Base-by-base conservation (phyloP, 1,140 invertebrate genomes). In the Brachionus rotundiformis region DNA sequence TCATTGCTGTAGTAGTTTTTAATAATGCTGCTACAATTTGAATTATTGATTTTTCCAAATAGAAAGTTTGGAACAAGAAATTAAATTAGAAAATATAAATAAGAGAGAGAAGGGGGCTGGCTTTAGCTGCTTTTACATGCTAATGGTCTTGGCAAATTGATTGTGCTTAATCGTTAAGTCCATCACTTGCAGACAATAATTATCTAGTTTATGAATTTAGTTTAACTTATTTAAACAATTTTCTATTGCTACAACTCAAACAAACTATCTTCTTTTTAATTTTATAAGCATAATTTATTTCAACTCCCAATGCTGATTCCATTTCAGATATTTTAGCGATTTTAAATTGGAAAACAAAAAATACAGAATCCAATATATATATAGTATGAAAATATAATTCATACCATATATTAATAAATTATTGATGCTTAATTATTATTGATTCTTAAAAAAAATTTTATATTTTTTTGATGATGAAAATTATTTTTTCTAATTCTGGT, bases 361-460 rank as follows among this genome's bases (percentile, higher is more conserved):
- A 29, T 63, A 33, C 63, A 68, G 29, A 68, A 68, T 33, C 31
- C 13, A 68, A 36, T 36, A 68, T 31, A n/a, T 63, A 63, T 31
- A n/a, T 63, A 63, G 61, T 13, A 63, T 29, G 10, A 63, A 27
- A 63, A 63, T 29, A 29, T 63, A 63, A 29, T 63, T 33, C 25
- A 63, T 63, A 63, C 29, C 16, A 36, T 36, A 68, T 68, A 68
- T 68, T 68, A 68, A 68, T 68, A 68, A 68, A 68, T 68, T 68
- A 68, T 68, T 68, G 63, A 68, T 68, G 63, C 63, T 68, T 68
- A 68, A 68, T 68, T 68, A 68, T 68, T 68, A 68, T 68, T 68
- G 63, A 68, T 68, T 68, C 63, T 68, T 68, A 19, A 63, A 3
- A n/a, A n/a, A n/a, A n/a, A n/a, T n/a, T 36, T 65, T 65, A 33